phyloP scores from a whole-genome alignment of 2,888 invertebrate genomes.

The Panorpa germanica region DNA sequence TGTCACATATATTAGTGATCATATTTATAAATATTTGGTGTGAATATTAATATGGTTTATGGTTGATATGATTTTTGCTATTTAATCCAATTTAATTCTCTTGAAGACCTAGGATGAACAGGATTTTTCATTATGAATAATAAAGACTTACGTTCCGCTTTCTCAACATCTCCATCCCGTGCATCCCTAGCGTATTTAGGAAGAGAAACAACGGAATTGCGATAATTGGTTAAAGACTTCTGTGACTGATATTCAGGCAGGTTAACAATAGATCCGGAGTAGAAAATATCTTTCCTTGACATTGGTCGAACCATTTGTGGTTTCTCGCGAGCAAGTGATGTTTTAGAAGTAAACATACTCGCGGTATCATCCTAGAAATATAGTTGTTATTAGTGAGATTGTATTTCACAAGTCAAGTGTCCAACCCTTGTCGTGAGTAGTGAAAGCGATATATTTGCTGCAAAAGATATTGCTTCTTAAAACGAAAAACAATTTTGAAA shows the following conservation, averaged over 20 bases:
- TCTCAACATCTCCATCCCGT: conserved; percentile 42
- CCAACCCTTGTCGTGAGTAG: too few relatives aligned
- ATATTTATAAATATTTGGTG: conserved; percentile 1
- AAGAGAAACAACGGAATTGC: conserved; percentile 79
- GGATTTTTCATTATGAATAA: conserved; percentile 1
- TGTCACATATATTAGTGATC: conserved; percentile 5
- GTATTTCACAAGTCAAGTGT: too few relatives aligned
- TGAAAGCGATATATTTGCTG: neutral
- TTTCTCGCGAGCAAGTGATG: conserved; percentile 36
- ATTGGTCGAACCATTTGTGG: conserved; percentile 69
- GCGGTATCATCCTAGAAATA: conserved; percentile 36
- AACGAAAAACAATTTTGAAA: conserved; percentile 1
- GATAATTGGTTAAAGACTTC: conserved; percentile 73
- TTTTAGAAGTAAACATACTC: conserved; percentile 51
- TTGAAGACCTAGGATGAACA: neutral
- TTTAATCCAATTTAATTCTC: conserved; percentile 2
- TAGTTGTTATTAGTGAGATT: too few relatives aligned
- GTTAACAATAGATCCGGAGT: conserved; percentile 87
- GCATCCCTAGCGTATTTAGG: conserved; percentile 47
- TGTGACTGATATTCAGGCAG: conserved; percentile 87
- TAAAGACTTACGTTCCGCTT: conserved; percentile 42
- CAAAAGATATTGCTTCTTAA: conserved; percentile 8
- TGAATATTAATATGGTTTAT: conserved; percentile 3
- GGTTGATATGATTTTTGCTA: neutral
- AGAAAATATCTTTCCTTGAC: conserved; percentile 93